Conservation (phyloP, 2,797 vertebrate genomes). For the Hyperoplus lanceolatus region DNA sequence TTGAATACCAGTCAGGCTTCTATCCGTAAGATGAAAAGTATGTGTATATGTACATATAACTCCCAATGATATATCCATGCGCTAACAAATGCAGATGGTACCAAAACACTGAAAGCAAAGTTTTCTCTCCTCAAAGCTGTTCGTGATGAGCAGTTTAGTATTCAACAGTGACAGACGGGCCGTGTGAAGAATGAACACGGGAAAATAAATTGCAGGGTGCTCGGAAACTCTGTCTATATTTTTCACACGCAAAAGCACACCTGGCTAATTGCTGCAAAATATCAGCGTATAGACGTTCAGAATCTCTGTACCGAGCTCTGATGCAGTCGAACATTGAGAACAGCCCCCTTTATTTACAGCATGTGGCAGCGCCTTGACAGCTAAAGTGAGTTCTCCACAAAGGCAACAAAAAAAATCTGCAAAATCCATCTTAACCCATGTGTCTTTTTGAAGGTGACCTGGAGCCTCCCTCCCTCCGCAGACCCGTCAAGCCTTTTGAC, state of each 20-base stretch:
- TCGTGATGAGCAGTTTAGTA: conserved; percentile 51
- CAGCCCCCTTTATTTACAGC: conserved; percentile 37
- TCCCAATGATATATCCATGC: conserved; percentile 16
- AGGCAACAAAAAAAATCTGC: conserved; percentile 24
- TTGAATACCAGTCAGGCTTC: conserved; percentile 29
- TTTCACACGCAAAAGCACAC: conserved; percentile 39
- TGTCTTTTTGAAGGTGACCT: conserved; percentile 62
- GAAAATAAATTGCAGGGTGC: conserved; percentile 27
- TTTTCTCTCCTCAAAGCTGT: conserved; percentile 32
- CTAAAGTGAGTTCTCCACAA: conserved; percentile 44
- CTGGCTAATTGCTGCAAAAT: conserved; percentile 62
- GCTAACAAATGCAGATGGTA: conserved; percentile 54
- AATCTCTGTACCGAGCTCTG: conserved; percentile 30
- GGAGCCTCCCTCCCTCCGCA: conserved; percentile 1
- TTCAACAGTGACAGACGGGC: conserved; percentile 33
- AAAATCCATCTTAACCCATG: conserved; percentile 14
- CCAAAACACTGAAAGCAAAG: conserved; percentile 48
- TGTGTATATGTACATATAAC: conserved; percentile 32
- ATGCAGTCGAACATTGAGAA: conserved; percentile 23
- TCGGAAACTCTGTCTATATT: conserved; percentile 39
- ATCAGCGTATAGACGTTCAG: conserved; percentile 28
- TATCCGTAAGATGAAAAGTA: conserved; percentile 46
- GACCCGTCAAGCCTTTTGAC: conserved; percentile 34
- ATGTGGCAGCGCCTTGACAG: conserved; percentile 28
- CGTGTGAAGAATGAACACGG: conserved; percentile 37